phyloP scores from a whole-genome alignment of 2,888 invertebrate species.

The Drosophila monieri region DNA sequence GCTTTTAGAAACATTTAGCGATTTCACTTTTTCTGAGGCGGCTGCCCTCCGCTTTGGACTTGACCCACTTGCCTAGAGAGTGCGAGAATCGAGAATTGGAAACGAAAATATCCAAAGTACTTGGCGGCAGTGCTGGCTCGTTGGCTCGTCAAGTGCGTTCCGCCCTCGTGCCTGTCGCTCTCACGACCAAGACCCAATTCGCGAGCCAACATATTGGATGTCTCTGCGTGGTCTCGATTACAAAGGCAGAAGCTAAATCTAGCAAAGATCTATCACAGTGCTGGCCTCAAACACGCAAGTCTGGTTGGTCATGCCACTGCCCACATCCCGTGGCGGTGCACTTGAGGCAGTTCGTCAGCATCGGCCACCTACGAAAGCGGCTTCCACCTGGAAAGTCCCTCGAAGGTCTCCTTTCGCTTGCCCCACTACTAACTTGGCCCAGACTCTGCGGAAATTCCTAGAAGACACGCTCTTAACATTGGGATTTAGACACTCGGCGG shows the following conservation, averaged over 20 bases:
- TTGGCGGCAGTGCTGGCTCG: conserved; percentile 14
- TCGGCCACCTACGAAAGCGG: conserved; percentile 33
- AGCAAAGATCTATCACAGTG: conserved; percentile 29
- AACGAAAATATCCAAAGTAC: conserved; percentile 42
- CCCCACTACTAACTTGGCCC: neutral
- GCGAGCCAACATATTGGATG: conserved; percentile 57
- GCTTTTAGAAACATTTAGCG: conserved; percentile 51
- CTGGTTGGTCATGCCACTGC: conserved; percentile 17
- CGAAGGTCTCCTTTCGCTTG: conserved; percentile 38
- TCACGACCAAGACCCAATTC: conserved; percentile 73
- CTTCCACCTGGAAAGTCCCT: conserved; percentile 34
- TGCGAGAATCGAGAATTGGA: conserved; percentile 41
- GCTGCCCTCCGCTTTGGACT: conserved; percentile 49
- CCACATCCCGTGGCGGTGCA: conserved; percentile 21
- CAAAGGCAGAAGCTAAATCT: conserved; percentile 38
- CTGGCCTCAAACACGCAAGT: conserved; percentile 44
- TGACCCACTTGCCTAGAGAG: conserved; percentile 62
- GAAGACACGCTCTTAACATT: conserved; percentile 33
- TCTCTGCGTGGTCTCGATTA: conserved; percentile 53
- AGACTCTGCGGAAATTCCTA: conserved; percentile 30
- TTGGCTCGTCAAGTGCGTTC: conserved; percentile 29
- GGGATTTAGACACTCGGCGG: conserved; percentile 34
- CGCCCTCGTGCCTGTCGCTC: conserved; percentile 69
- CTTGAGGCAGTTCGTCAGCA: conserved; percentile 38
- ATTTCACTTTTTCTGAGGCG: conserved; percentile 70